Evolutionary conservation across 2,888 invertebrate genomes (phyloP).

Genomic region (Ypsolopha sequella): DNA sequence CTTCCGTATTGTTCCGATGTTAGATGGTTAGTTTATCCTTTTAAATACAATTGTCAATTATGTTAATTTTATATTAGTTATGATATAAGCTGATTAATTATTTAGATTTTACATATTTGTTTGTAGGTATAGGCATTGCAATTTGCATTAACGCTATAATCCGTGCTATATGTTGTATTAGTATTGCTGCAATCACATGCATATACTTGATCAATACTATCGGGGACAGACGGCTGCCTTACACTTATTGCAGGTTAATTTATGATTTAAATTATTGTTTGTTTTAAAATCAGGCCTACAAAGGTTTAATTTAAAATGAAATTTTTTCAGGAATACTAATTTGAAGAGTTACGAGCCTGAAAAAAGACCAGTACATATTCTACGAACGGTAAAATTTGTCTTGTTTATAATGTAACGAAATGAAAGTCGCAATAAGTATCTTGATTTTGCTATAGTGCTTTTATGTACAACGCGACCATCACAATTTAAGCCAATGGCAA

Average conservation of each 20-base stretch:
- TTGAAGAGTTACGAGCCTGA: too few relatives aligned
- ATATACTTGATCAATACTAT: constrained; percentile 38
- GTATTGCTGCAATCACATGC: constrained; percentile 41
- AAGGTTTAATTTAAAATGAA: not conserved
- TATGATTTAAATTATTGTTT: constrained; percentile 10
- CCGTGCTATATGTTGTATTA: constrained; percentile 42
- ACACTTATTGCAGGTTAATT: constrained; percentile 47
- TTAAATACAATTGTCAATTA: not conserved
- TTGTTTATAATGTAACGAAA: too few relatives aligned
- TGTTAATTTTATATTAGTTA: too few relatives aligned
- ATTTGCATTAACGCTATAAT: constrained; percentile 52
- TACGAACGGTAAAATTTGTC: too few relatives aligned
- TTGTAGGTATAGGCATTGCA: constrained; percentile 50
- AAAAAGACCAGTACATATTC: too few relatives aligned
- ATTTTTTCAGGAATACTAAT: not conserved
- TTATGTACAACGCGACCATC: too few relatives aligned
- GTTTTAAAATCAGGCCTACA: constrained; percentile 5
- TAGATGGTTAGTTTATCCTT: constrained; percentile 32
- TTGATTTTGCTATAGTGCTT: too few relatives aligned
- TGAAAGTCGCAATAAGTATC: too few relatives aligned
- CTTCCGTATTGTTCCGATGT: constrained; percentile 48
- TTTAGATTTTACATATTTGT: not conserved
- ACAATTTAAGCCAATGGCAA: too few relatives aligned
- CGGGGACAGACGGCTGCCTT: constrained; percentile 40
- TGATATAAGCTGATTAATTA: too few relatives aligned